Base-by-base conservation (phyloP, 1,140 invertebrate genomes). In the Musca domestica region DNA sequence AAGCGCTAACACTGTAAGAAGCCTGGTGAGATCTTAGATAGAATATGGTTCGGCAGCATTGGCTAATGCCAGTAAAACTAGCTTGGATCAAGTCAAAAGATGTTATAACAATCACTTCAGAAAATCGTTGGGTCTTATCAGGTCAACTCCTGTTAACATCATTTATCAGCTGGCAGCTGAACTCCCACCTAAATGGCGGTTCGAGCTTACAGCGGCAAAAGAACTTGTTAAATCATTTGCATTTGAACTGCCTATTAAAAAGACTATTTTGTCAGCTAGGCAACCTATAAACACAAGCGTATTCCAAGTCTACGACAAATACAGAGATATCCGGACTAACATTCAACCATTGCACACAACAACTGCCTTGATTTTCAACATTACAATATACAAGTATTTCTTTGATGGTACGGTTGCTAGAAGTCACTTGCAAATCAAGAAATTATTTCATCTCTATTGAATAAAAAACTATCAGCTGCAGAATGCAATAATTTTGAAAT, bases 121-220 rank as follows among this genome's bases (percentile, higher is more conserved):
- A 41, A 41, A 41, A 41, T 41, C 34, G 5, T 41, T 41, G 34
- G 34, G 34, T 12, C 34, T 41, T 41, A 41, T 41, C 10, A 6
- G 20, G 12, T 65, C 64, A 14, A 49, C 64, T 2, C 64, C 64
- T 22, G 49, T 19, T 1, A 46, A 27, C 7, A 20, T 49, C 4
- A 27, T 65, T 23, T 65, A 65, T 12, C 64, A 49, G 9, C 23
- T 65, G 47, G 64, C 64, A 5, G 46, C 64, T 14, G 64, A 65
- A 3, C 7, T 65, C 12, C 64, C 64, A 23, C 14, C 64, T 12
- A 65, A 17, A 25, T 65, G 25, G 19, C 20, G 46, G n/a, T 25
- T 65, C 1, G 48, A 51, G 10, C 14, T 65, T n/a, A 3, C 41
- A 3, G 25, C 64, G n/a, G 64, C 64, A 23, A 65, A 65, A 51